These are phyloP conservation scores for Typhlichthys eigenmanni DNA, from an alignment of 2,797 vertebrate genomes.

Conservation along the genomic window DNA sequence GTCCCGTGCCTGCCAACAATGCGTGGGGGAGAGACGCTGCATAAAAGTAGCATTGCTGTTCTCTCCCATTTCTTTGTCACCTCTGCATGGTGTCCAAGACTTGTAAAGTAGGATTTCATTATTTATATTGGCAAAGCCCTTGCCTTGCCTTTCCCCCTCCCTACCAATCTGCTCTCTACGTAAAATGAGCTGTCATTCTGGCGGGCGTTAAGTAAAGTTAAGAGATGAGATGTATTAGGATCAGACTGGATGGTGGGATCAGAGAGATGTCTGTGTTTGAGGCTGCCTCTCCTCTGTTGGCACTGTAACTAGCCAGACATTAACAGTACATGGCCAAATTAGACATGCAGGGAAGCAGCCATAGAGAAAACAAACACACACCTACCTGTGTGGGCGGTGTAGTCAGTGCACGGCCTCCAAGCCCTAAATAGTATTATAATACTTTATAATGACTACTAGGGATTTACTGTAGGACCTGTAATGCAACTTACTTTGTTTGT, in stretches of 20 bases:
- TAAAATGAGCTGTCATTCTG: constrained; percentile 31
- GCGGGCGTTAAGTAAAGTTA: constrained; percentile 35
- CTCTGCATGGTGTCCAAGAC: constrained; percentile 6
- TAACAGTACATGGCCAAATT: constrained; percentile 35
- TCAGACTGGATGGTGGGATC: constrained; percentile 50
- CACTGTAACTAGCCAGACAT: constrained; percentile 62
- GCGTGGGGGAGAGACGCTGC: too few relatives aligned
- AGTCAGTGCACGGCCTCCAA: constrained; percentile 8
- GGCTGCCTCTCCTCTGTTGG: constrained; percentile 58
- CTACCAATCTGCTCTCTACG: constrained; percentile 1
- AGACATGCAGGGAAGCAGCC: constrained; percentile 46
- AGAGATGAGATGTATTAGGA: constrained; percentile 41
- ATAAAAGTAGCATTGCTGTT: background rate
- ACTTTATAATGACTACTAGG: constrained; percentile 34
- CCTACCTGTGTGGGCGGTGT: background rate
- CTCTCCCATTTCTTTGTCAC: background rate
- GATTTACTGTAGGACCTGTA: background rate
- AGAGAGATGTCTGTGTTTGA: constrained; percentile 33
- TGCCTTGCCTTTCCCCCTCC: constrained; percentile 3
- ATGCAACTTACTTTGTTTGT: background rate
- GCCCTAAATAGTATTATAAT: constrained; percentile 1
- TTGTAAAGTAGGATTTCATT: background rate
- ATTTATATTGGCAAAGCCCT: background rate
- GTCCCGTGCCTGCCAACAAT: too few relatives aligned
- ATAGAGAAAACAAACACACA: constrained; percentile 22